Percentiles rank a stretch among this genome's conserved stretches.
These are phyloP conservation scores for Glareola pratincola DNA, from an alignment of 2,113 vertebrate species.

Conservation along the genomic window DNA sequence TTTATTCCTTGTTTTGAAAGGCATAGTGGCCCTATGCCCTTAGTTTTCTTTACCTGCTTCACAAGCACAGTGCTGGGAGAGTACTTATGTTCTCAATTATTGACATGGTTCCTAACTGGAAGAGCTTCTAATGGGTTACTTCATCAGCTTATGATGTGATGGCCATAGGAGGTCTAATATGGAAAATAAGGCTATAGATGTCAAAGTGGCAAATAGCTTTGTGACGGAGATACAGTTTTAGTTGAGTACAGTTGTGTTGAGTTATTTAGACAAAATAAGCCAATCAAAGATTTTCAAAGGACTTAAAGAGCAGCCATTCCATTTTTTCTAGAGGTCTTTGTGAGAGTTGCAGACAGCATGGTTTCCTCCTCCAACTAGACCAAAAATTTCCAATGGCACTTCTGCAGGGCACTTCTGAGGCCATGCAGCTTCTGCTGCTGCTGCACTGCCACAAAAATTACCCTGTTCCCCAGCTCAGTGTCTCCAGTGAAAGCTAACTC, in stretches of 20 bases:
- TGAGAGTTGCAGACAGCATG: not conserved
- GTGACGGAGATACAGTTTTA: not conserved
- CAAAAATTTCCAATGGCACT: not conserved
- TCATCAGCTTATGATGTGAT: not conserved
- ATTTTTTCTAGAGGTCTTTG: not conserved
- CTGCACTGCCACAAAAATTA: not conserved
- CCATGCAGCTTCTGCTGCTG: not conserved
- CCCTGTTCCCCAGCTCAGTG: not conserved
- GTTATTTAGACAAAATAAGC: not conserved
- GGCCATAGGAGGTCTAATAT: not conserved
- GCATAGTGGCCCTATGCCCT: not conserved
- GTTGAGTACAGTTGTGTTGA: not conserved
- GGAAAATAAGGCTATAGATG: not conserved
- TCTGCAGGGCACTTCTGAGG: not conserved
- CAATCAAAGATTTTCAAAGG: not conserved
- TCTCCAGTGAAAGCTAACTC: not conserved
- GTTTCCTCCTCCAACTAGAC: not conserved
- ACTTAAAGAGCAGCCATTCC: not conserved
- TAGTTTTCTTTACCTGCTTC: not conserved
- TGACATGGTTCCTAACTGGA: not conserved
- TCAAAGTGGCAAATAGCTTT: not conserved
- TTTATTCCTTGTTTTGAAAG: not conserved
- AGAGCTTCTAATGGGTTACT: not conserved
- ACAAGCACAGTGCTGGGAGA: not conserved
- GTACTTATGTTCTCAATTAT: not conserved